Base-by-base conservation (phyloP, 2,797 vertebrate genomes). In the Artibeus jamaicensis region DNA sequence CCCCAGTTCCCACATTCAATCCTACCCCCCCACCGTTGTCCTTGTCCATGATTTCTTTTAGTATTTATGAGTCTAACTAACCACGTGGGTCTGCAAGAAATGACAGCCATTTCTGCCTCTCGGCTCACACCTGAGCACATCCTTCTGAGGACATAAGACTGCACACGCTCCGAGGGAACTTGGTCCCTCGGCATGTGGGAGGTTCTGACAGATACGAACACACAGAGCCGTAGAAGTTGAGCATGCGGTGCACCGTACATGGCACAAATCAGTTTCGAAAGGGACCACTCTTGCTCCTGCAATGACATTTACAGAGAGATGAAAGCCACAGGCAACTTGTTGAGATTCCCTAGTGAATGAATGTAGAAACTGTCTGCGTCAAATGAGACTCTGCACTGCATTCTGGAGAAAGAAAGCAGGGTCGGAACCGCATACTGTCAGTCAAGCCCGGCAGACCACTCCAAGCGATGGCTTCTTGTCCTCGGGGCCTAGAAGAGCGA, bases 201-300 rank as follows among this genome's bases (percentile, higher is more conserved):
- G 10, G 1, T 9, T 50, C 14, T 29, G 22, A 6, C 4, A 19
- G 22, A 42, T 22, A 6, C 3, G 15, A 7, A 67, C 0, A 5
- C 29, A 15, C 3, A 2, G 22, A 12, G 4, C 22, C 32, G 90
- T 55, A 65, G 71, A 67, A 76, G 34, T 2, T 19, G n/a, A 65
- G 24, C 9, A 9, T 46, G 10, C 32, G 14, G 1, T 77, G 44
- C 3, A 7, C 9, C 4, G 18, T 14, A 1, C 2, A 19, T 2
- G 3, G 57, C 34, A 71, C 24, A n/a, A 3, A 55, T 21, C 37
- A 6, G 11, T 48, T 65, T 73, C 32, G 19, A 65, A 82, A 77
- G 34, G 57, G 22, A 48, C 14, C 50, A 10, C 0, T 89, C 62
- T 86, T 78, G 46, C 44, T 88, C 34, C 57, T 44, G 19, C 83